Conservation (phyloP, 92 coral and sea anemone genomes). For the Phymanthus crucifer region DNA sequence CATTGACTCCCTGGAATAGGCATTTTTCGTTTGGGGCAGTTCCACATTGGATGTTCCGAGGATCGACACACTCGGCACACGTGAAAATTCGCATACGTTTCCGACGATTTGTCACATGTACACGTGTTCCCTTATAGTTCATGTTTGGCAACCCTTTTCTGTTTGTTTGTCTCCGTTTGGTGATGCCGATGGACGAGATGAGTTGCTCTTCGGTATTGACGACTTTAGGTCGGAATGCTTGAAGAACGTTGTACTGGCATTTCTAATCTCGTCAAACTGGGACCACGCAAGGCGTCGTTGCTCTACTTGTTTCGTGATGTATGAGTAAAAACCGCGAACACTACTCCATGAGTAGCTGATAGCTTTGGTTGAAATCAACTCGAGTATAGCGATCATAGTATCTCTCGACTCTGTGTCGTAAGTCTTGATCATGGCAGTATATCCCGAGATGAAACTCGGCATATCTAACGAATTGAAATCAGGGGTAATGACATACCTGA, state of each 20-base stretch:
- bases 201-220: background rate
- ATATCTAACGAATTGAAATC: too few relatives aligned
- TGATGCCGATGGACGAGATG: background rate
- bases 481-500: too few relatives aligned
- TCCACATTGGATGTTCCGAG: conserved; percentile 29
- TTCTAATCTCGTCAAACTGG: background rate
- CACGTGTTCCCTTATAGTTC: conserved; percentile 32
- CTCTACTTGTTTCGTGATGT: background rate
- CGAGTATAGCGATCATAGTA: background rate
- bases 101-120: conserved; percentile 17
- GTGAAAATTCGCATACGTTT: conserved; percentile 7
- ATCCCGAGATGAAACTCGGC: background rate
- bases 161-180: background rate
- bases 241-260: background rate
- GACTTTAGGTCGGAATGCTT: background rate
- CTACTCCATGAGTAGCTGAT: background rate
- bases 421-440: background rate
- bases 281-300: background rate
- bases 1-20: conserved; percentile 31
- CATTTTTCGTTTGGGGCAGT: conserved; percentile 35
- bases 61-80: conserved; percentile 6
- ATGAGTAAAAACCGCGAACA: background rate
- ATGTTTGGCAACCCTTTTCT: conserved; percentile 23
- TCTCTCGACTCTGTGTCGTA: conserved; percentile 1
- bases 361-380: background rate